These are phyloP conservation scores for Perognathus longimembris DNA, from an alignment of 2,113 vertebrate genomes.

Conservation along the genomic window DNA sequence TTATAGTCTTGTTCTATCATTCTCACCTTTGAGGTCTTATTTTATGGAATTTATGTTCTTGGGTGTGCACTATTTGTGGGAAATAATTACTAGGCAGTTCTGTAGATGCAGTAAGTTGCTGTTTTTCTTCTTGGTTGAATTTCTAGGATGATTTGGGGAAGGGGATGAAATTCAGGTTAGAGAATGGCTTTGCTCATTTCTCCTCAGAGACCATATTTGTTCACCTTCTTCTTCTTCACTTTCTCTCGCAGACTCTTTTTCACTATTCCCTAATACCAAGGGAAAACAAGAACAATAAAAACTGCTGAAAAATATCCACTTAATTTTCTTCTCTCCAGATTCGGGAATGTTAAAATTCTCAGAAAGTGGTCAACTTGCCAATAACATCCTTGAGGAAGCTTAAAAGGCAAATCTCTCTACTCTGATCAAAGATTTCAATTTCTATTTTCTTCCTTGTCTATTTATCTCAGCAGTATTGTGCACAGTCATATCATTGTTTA, in stretches of 20 bases:
- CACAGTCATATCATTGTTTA: background rate
- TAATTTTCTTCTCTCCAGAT: background rate
- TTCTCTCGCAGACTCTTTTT: constrained; percentile 8
- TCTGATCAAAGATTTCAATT: background rate
- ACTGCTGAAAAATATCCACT: background rate
- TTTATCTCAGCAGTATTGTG: background rate
- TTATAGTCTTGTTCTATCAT: background rate
- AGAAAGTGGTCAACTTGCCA: background rate
- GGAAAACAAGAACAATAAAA: background rate
- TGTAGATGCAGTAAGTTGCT: background rate
- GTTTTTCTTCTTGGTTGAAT: background rate
- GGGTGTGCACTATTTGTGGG: background rate
- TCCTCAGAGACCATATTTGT: background rate
- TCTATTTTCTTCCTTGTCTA: background rate
- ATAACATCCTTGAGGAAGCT: background rate
- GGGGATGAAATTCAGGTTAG: background rate
- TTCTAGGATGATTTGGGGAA: background rate
- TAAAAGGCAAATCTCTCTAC: background rate
- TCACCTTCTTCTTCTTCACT: background rate
- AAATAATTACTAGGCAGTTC: constrained; percentile 7
- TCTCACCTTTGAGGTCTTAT: background rate
- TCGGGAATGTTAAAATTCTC: background rate
- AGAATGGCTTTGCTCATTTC: background rate
- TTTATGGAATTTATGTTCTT: constrained; percentile 1
- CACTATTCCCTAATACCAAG: background rate